phyloP scores from a whole-genome alignment of 2,888 invertebrate genomes.

The Erebia epiphron region DNA sequence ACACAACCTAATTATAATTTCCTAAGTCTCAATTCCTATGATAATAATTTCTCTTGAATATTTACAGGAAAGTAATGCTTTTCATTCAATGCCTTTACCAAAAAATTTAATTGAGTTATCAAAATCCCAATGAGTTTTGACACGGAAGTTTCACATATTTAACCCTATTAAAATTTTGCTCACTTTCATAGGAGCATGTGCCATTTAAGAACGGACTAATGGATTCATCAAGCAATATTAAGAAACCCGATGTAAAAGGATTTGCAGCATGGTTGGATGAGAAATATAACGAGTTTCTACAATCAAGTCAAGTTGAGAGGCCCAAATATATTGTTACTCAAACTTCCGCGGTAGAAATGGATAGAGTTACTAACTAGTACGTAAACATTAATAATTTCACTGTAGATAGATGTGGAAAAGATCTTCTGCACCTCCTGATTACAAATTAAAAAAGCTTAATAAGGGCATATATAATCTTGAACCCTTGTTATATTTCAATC shows the following conservation, averaged over 20 bases:
- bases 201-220: conserved; percentile 29
- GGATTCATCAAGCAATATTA: conserved; percentile 19
- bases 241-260: conserved; percentile 45
- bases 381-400: conserved; percentile 12
- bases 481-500: too few species aligned
- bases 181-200: conserved; percentile 34
- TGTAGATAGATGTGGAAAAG: neutral
- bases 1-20: too few species aligned
- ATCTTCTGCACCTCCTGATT: too few species aligned
- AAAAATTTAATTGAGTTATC: neutral
- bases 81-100: too few species aligned
- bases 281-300: conserved; percentile 64
- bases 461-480: too few species aligned
- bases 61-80: too few species aligned
- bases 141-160: too few species aligned
- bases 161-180: neutral
- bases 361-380: conserved; percentile 37
- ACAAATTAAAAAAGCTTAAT: too few species aligned
- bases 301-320: conserved; percentile 42
- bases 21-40: too few species aligned
- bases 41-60: too few species aligned
- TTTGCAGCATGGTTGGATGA: conserved; percentile 71
- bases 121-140: too few species aligned
- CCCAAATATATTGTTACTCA: conserved; percentile 39
- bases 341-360: conserved; percentile 37